Evolutionary conservation across 2,797 vertebrate species (phyloP).

Genomic region (Phylloscopus collybita): DNA sequence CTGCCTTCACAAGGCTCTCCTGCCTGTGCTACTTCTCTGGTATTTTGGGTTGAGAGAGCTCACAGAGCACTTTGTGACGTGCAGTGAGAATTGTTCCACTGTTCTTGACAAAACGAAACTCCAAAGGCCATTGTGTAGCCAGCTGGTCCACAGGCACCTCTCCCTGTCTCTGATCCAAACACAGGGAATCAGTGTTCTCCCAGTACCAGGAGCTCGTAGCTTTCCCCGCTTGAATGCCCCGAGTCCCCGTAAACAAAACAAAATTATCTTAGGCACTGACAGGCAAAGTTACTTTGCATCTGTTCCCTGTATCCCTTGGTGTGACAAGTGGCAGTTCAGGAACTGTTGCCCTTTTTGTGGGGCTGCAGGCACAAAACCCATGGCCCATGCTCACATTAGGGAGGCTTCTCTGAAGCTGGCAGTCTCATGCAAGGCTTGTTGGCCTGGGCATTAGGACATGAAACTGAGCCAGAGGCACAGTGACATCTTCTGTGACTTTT

Average conservation of each 20-base stretch:
- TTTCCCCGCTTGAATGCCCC: not conserved
- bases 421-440: not conserved
- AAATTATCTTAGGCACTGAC: not conserved
- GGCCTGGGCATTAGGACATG: not conserved
- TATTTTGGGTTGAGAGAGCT: not conserved
- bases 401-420: not conserved
- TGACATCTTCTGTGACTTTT: not conserved
- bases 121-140: not conserved
- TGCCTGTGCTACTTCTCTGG: not conserved
- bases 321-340: not conserved
- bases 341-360: not conserved
- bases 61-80: not conserved
- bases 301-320: not conserved
- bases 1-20: not conserved
- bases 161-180: conserved; percentile 7
- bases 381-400: not conserved
- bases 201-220: not conserved
- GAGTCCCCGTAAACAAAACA: not conserved
- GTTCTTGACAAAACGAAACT: conserved; percentile 3
- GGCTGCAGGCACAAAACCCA: not conserved
- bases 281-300: not conserved
- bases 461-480: not conserved
- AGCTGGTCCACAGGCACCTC: not conserved
- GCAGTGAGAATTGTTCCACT: not conserved
- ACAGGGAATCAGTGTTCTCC: not conserved